Conservation (phyloP, 2,113 vertebrate genomes). For the Gorsachius goisagi region DNA sequence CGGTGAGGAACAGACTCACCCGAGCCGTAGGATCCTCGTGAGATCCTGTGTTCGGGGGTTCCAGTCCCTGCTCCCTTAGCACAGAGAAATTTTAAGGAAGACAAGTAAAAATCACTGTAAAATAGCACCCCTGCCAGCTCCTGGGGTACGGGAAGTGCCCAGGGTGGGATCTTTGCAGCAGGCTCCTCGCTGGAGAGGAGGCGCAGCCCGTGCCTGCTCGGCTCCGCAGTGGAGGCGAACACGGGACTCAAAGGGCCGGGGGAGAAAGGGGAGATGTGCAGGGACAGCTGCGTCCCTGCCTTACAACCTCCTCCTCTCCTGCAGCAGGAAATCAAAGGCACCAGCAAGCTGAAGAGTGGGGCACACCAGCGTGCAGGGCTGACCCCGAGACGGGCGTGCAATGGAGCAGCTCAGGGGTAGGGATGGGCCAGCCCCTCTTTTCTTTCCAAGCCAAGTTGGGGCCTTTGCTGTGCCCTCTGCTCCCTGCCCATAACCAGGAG, state of each 20-base stretch:
- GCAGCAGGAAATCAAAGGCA: not conserved
- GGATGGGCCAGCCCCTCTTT: not conserved
- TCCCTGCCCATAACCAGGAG: not conserved
- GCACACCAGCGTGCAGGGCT: not conserved
- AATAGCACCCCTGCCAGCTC: constrained; percentile 44
- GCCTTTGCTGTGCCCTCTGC: not conserved
- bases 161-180: not conserved
- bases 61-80: not conserved
- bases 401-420: not conserved
- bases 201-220: not conserved
- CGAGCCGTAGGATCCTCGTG: not conserved
- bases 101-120: not conserved
- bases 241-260: not conserved
- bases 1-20: not conserved
- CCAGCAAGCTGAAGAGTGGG: not conserved
- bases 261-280: not conserved
- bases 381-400: fast-evolving
- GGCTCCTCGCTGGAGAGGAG: not conserved
- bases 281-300: not conserved
- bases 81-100: constrained; percentile 7
- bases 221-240: not conserved
- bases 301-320: not conserved
- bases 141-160: not conserved
- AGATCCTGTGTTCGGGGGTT: fast-evolving
- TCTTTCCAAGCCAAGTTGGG: not conserved